Conservation (phyloP, 2,113 vertebrate species). For the Heteronetta atricapilla region DNA sequence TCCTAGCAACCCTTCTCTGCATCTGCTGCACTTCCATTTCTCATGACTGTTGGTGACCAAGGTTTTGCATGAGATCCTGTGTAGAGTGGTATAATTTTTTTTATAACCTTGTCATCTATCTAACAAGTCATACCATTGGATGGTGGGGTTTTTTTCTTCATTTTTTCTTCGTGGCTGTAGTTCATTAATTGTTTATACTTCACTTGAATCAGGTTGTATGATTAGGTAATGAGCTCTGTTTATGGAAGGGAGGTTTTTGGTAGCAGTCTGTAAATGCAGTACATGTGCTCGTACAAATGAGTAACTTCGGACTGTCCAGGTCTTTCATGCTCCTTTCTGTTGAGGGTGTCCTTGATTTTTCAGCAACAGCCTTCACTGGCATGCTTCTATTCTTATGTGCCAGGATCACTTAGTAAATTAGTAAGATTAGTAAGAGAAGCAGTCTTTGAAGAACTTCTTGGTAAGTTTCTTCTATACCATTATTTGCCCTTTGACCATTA, state of each 20-base stretch:
- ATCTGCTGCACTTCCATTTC: slow-evolving; percentile 31
- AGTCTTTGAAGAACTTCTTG: neutral
- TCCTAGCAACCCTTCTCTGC: neutral
- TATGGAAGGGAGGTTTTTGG: neutral
- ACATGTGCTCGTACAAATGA: neutral
- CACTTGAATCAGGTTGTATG: neutral
- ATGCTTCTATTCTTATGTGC: neutral
- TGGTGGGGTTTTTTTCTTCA: neutral
- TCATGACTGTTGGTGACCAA: neutral
- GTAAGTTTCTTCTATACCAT: neutral
- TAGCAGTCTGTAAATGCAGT: neutral
- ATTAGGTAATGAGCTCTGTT: neutral
- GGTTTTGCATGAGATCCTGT: neutral
- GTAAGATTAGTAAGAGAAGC: neutral
- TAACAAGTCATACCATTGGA: neutral
- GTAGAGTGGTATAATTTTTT: neutral
- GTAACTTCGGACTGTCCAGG: neutral
- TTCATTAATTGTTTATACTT: neutral
- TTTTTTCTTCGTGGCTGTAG: neutral
- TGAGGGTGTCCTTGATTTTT: neutral
- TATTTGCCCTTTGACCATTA: neutral
- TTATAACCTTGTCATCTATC: neutral
- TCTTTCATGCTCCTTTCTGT: neutral
- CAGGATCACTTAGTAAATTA: neutral
- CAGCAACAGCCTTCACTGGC: neutral